Evolutionary conservation across 2,797 vertebrate genomes (phyloP), one percentile per base, ranked within the genome.

Genomic region (Calcarius lapponicus): DNA sequence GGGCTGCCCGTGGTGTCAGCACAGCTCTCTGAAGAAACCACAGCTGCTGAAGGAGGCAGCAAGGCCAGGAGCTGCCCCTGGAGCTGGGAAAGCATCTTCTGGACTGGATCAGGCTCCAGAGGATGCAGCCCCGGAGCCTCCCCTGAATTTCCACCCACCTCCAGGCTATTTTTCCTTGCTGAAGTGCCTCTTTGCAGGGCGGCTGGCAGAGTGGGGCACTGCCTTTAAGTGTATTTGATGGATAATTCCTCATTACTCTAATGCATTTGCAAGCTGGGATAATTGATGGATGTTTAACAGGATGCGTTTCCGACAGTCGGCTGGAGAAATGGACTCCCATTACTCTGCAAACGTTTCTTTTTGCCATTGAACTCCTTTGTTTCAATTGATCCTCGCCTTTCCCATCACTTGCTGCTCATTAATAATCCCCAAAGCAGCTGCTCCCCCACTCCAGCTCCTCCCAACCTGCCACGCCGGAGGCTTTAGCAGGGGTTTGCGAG

Each of bases 221-320:
- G 85, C 16, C 91, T 95, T 94, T 97, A 96, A 97, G 93, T 96
- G 93, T 97, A 93, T 94, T 88, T 96, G 96, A 96, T 97, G 96
- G 97, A 86, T 97, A 97, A 97, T 96, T 96, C 96, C 95, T 97
- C 94, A 93, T 97, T 96, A 96, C 92, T 90, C 96, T 97, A 97
- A 97, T 97, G 97, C 96, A 94, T 96, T 96, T 95, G 95, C 96
- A 95, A 97, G 96, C 96, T 91, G 95, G 96, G 96, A 96, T 97
- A 97, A 97, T 97, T 97, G 97, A 96, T 97, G 97, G 95, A 96
- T 97, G 97, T 95, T 97, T 96, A 97, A 97, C 97, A 96, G 97
- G 96, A 96, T 95, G 96, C 76, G 79, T 93, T 97, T 97, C 97
- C 96, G 96, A 96, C 95, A 92, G 95, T 89, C 76, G 85, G 93